Base-by-base conservation (phyloP, 1,140 invertebrate species). In the Spodoptera litura region DNA sequence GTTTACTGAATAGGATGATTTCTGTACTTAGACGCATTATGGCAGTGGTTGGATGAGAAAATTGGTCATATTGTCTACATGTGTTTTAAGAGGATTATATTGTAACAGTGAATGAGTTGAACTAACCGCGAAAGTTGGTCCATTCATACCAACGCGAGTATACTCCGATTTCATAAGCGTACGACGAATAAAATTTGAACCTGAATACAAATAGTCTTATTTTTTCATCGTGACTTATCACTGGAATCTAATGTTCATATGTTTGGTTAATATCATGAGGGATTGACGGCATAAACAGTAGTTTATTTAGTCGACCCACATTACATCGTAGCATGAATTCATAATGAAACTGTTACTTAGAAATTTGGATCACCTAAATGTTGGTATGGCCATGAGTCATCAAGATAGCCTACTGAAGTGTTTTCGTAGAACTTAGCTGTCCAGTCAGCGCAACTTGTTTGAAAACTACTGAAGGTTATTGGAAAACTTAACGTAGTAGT, bases 121-220 rank as follows among this genome's bases (percentile, higher is more conserved):
- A 12, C 38, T 20, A 64, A 76, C 61, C 49, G 25, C 12, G 35
- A 59, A 68, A 52, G 61, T 64, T 15, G 75, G 15, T 56, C 25
- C 62, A 56, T 78, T 62, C 55, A 74, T 80, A 68, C 73, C 78
- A 74, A 73, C 68, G 27, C 52, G 78, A 10, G 68, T 71, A 75
- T 83, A 80, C 81, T 80, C 77, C 78, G 80, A 82, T 85, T 80
- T 66, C 73, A 68, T 78, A 80, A 85, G 15, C 64, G 49, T 82
- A 76, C 73, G 53, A 77, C 55, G 20, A 61, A 68, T 74, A 79
- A 78, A 77, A 72, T 38, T 27, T 25, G 80, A 84, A 71, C 76
- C 80, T 82, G 85, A 84, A 86, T 87, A 83, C 80, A 83, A 82
- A 84, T 78, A 49, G 74, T 64, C 25, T 20, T 74, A 59, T 20